These are phyloP conservation scores for Sebastes flavidus DNA, from an alignment of 2,797 vertebrate genomes.

Conservation along the genomic window DNA sequence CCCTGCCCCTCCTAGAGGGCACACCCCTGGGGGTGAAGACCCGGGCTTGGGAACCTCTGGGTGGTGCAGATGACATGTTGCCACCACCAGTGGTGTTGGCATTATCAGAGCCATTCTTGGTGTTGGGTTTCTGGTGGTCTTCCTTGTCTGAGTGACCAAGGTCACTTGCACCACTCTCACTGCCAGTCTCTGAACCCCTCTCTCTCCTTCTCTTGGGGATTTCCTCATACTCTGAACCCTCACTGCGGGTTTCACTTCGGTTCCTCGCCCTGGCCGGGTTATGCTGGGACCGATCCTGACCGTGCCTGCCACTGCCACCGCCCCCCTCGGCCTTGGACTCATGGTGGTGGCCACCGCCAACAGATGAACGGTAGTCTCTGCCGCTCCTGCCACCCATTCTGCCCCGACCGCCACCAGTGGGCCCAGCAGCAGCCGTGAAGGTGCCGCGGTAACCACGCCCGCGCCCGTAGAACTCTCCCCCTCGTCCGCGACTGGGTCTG, in stretches of 20 bases:
- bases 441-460: slow-evolving; percentile 90
- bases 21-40: slow-evolving; percentile 95
- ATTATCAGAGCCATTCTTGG: slow-evolving; percentile 74
- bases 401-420: slow-evolving; percentile 79
- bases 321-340: slow-evolving; percentile 75
- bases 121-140: slow-evolving; percentile 75
- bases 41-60: slow-evolving; percentile 83
- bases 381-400: slow-evolving; percentile 81
- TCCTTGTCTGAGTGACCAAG: slow-evolving; percentile 89
- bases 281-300: slow-evolving; percentile 75
- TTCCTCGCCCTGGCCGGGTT: slow-evolving; percentile 87
- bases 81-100: slow-evolving; percentile 12
- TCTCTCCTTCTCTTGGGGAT: slow-evolving; percentile 92
- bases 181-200: slow-evolving; percentile 92
- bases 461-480: slow-evolving; percentile 91
- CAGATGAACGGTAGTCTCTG: slow-evolving; percentile 84
- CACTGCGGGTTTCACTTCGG: slow-evolving; percentile 92
- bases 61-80: slow-evolving; percentile 58
- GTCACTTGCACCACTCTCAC: slow-evolving; percentile 89
- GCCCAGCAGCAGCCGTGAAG: slow-evolving; percentile 82
- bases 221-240: slow-evolving; percentile 94
- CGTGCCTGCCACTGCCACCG: slow-evolving; percentile 71
- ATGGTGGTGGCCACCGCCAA: slow-evolving; percentile 79
- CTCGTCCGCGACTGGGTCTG: slow-evolving; percentile 83
- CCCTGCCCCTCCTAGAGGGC: slow-evolving; percentile 90